These are phyloP conservation scores for Halcyon senegalensis DNA, from an alignment of 2,113 vertebrate species.

Conservation along the genomic window DNA sequence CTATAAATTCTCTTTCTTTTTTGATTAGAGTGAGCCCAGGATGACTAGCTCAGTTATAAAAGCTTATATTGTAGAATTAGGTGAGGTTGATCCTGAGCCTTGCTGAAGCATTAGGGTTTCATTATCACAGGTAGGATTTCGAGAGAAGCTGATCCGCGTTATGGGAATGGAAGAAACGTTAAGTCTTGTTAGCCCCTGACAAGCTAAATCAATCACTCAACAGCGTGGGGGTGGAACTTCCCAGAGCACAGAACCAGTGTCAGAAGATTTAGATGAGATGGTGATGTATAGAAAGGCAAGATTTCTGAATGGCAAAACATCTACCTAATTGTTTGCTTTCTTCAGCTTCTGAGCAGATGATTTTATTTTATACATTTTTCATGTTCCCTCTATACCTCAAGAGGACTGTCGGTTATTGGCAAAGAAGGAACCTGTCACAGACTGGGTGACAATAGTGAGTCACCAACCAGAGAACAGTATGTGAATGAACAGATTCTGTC, in stretches of 20 bases:
- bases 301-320: neutral
- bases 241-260: neutral
- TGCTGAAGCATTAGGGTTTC: neutral
- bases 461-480: neutral
- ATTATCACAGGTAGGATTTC: conserved; percentile 1
- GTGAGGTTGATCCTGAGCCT: neutral
- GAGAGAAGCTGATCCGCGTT: neutral
- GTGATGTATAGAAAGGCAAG: neutral
- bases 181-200: neutral
- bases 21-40: neutral
- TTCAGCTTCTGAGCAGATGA: neutral
- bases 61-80: neutral
- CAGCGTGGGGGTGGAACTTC: neutral
- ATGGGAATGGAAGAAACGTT: neutral
- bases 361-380: neutral
- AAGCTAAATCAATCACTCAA: neutral
- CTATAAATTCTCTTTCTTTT: neutral
- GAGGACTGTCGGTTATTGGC: neutral
- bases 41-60: neutral
- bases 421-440: neutral
- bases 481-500: neutral
- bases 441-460: neutral
- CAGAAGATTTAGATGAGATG: neutral
- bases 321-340: neutral
- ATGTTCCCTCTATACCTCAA: neutral